Evolutionary conservation across 2,797 vertebrate genomes (phyloP).

Genomic region (Halcyon leucocephala): DNA sequence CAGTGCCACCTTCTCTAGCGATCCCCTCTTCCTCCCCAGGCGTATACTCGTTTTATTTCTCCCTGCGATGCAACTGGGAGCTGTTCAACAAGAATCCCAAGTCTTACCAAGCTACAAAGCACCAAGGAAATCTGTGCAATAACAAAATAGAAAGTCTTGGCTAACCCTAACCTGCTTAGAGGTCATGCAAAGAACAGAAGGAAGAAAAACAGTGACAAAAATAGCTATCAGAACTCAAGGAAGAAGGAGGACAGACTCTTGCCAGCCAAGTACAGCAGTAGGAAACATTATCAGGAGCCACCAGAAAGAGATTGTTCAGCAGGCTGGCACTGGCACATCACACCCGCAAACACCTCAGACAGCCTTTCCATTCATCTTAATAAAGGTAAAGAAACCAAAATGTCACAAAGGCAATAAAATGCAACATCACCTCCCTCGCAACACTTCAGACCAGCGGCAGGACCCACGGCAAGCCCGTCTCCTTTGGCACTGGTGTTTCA

Average conservation of each 20-base stretch:
- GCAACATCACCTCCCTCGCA: rapidly evolving
- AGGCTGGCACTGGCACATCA: background rate
- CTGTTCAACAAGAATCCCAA: background rate
- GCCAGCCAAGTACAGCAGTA: background rate
- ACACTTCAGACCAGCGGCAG: background rate
- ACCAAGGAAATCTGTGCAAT: background rate
- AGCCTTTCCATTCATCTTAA: background rate
- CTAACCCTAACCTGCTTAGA: background rate
- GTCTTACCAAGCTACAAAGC: background rate
- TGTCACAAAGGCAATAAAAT: background rate
- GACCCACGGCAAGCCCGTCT: rapidly evolving
- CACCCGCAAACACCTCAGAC: background rate
- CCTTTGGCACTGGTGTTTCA: rapidly evolving
- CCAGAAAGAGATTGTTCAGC: background rate
- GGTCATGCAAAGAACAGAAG: background rate
- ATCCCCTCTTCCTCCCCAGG: background rate
- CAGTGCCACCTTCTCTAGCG: background rate
- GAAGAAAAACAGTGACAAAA: background rate
- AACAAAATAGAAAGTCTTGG: background rate
- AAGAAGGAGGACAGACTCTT: background rate
- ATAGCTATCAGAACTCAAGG: background rate
- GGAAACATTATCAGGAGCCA: background rate
- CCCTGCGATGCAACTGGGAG: background rate
- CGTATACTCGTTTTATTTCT: background rate
- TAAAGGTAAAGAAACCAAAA: background rate